phyloP scores from a whole-genome alignment of 23 tunicate genomes.

The Botrylloides violaceus region DNA sequence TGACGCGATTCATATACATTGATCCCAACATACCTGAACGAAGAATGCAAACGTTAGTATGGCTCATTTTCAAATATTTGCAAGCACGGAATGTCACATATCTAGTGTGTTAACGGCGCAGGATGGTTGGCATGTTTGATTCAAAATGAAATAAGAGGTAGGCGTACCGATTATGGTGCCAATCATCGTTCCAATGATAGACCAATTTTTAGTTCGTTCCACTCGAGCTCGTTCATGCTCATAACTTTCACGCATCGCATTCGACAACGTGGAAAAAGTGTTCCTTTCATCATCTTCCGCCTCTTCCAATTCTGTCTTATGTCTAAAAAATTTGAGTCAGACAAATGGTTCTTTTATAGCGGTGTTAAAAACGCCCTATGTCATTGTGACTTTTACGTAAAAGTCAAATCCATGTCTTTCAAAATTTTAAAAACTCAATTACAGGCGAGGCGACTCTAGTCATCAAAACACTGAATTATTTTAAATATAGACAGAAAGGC shows the following conservation, averaged over 20 bases:
- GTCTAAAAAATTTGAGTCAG: no score
- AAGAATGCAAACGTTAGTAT: neutral
- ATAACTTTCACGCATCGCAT: slow-evolving; percentile 77
- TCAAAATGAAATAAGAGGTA: neutral
- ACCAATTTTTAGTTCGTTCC: slow-evolving; percentile 83
- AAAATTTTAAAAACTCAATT: no score
- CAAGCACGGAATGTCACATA: no score
- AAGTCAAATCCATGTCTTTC: no score
- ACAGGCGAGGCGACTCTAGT: no score
- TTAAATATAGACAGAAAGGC: no score
- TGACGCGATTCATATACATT: slow-evolving; percentile 48
- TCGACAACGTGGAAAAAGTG: slow-evolving; percentile 41
- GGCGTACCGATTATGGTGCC: slow-evolving; percentile 60
- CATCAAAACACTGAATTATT: no score
- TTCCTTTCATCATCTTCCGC: slow-evolving; percentile 75
- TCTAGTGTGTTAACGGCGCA: neutral
- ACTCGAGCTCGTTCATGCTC: slow-evolving; percentile 86
- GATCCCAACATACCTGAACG: slow-evolving; percentile 63
- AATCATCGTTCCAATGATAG: slow-evolving; percentile 67
- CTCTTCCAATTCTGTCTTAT: slow-evolving; percentile 34
- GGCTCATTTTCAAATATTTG: no score
- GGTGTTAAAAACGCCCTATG: no score
- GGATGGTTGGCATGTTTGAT: neutral
- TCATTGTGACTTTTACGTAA: no score
- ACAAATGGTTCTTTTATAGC: no score